phyloP scores from a whole-genome alignment of 2,888 invertebrate species.

The Molanna angustata region DNA sequence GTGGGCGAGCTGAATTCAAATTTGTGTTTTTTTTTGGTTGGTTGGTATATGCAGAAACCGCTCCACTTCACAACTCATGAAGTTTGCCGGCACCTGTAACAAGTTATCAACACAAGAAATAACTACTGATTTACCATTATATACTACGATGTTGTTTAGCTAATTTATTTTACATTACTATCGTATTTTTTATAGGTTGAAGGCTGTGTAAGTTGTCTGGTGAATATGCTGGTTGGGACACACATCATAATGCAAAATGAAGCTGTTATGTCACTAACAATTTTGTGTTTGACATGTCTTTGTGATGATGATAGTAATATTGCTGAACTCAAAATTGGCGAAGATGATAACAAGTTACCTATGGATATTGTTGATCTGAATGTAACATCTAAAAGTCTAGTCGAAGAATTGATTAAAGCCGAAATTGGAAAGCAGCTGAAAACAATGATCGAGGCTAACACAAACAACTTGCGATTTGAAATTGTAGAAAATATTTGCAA shows the following conservation, averaged over 20 bases:
- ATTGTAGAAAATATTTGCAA: constrained; percentile 53
- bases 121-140: too few relatives aligned
- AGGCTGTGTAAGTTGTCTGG: constrained; percentile 71
- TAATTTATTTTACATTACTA: too few relatives aligned
- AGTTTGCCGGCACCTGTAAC: too few relatives aligned
- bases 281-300: constrained; percentile 46
- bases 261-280: constrained; percentile 69
- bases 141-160: too few relatives aligned
- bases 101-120: too few relatives aligned
- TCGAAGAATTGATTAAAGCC: constrained; percentile 45
- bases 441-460: constrained; percentile 50
- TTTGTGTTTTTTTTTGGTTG: too few relatives aligned
- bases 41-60: too few relatives aligned
- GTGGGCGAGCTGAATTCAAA: too few relatives aligned
- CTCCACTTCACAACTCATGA: too few relatives aligned
- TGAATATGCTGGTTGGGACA: constrained; percentile 79
- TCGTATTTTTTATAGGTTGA: constrained; percentile 49
- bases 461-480: constrained; percentile 49
- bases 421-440: constrained; percentile 54
- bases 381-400: background rate
- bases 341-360: constrained; percentile 18
- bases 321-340: constrained; percentile 23
- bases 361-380: constrained; percentile 37
- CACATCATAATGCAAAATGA: constrained; percentile 88
- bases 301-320: constrained; percentile 10